Conservation (phyloP, 2,113 vertebrate genomes). For the Zingel zingel region DNA sequence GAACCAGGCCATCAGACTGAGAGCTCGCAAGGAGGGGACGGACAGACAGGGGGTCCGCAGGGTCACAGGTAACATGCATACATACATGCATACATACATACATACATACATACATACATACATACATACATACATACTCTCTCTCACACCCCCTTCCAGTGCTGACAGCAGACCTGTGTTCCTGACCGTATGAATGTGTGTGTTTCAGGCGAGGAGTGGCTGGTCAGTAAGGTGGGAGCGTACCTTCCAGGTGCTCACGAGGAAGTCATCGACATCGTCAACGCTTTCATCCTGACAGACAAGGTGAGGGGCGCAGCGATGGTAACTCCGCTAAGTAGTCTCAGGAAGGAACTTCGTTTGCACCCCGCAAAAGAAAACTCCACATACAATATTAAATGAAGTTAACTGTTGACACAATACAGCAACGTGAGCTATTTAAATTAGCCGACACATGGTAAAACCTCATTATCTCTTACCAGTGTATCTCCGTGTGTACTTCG, state of each 20-base stretch:
- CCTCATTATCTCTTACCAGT: no score
- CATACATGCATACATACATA: background rate
- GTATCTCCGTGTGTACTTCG: no score
- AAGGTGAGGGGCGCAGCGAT: slow-evolving; percentile 81
- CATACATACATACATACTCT: background rate
- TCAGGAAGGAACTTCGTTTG: no score
- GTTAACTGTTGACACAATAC: no score
- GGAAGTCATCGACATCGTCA: slow-evolving; percentile 90
- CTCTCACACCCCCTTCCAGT: no score
- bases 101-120: background rate
- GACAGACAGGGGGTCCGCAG: slow-evolving; percentile 85
- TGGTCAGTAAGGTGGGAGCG: slow-evolving; percentile 90
- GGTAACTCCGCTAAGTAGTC: no score
- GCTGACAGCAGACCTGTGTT: no score
- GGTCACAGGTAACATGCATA: slow-evolving; percentile 83
- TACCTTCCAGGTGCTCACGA: slow-evolving; percentile 92
- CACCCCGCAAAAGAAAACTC: no score
- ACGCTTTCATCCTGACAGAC: slow-evolving; percentile 91
- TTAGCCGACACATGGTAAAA: no score
- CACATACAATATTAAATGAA: no score
- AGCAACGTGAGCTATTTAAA: no score
- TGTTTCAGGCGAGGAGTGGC: slow-evolving; percentile 91
- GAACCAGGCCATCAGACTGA: slow-evolving; percentile 91
- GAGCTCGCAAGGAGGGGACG: slow-evolving; percentile 89
- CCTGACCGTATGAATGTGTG: background rate